phyloP scores from a whole-genome alignment of 2,888 invertebrate genomes.

The Euclidia mi region DNA sequence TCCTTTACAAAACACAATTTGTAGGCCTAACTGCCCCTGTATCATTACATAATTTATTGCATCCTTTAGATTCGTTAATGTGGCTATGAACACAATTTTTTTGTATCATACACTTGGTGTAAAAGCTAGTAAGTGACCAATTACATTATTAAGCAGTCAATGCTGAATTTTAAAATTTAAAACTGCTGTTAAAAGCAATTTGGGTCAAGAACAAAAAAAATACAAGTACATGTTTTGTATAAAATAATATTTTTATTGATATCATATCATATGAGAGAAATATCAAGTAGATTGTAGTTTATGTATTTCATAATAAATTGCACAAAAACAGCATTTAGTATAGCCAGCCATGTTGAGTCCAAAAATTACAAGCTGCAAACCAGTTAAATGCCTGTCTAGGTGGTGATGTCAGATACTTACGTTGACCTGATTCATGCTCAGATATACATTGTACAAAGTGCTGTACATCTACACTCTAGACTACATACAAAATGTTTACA shows the following conservation, averaged over 20 bases:
- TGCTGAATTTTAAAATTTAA: too few species aligned
- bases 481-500: constrained; percentile 32
- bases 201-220: too few species aligned
- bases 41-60: constrained; percentile 44
- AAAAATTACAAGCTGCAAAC: constrained; percentile 5
- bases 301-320: too few species aligned
- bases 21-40: constrained; percentile 41
- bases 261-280: too few species aligned
- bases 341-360: background rate
- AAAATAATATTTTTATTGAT: too few species aligned
- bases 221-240: too few species aligned
- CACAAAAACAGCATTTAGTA: background rate
- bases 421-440: constrained; percentile 59
- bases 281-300: too few species aligned
- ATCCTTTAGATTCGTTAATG: constrained; percentile 35
- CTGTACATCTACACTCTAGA: constrained; percentile 9
- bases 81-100: constrained; percentile 6
- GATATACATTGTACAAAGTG: constrained; percentile 28
- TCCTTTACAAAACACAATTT: constrained; percentile 12
- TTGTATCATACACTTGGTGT: constrained; percentile 1
- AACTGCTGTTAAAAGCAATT: too few species aligned
- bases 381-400: constrained; percentile 44
- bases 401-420: constrained; percentile 65
- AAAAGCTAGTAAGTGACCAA: constrained; percentile 14
- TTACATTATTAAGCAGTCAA: constrained; percentile 12